Base-by-base conservation (phyloP, 1,140 invertebrate genomes). In the Heterodera carotae region DNA sequence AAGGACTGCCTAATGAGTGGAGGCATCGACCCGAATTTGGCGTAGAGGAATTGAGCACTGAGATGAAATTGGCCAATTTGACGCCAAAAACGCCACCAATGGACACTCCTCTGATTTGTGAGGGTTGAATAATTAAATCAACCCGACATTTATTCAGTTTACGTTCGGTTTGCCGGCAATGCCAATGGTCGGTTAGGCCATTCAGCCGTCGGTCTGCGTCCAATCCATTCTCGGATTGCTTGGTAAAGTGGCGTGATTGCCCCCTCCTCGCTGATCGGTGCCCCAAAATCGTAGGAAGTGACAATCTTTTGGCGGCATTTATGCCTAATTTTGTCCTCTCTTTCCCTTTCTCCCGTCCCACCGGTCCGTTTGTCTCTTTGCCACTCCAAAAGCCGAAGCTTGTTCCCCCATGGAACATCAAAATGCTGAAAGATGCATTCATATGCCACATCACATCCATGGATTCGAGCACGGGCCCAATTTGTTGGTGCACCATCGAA, bases 201-300 rank as follows among this genome's bases (percentile, higher is more conserved):
- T 62, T 82, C 82, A n/a, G n/a, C 68, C 89, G 92, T 91, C 88
- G 3, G 48, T 34, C 62, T 66, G 8, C 92, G 91, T 1, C 88
- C 84, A 56, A 94, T 91, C 8, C 90, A 88, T 2, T 92, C 88
- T 84, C 92, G 91, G 53, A 96, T 91, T 5, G 90, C 90, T 59
- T 91, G 91, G 88, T 94, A 96, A 89, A 95, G 94, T 0, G 90
- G 87, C n/a, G 93, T 94, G 1, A 92, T 90, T 85, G 94, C 93
- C 33, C 93, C 93, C 48, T 92, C 92, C 89, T 95, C 93, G 68
- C 90, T 91, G 60, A 95, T 88, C 0, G 93, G 93, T 18, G 93
- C 92, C 88, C 94, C 93, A 82, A 93, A 94, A 88, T 95, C 93
- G 85, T 94, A 94, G 56, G 93, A 93, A 10, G 93, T 94, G 25